Base-by-base conservation (phyloP, 1,140 invertebrate genomes). In the Sweltsa coloradensis region DNA sequence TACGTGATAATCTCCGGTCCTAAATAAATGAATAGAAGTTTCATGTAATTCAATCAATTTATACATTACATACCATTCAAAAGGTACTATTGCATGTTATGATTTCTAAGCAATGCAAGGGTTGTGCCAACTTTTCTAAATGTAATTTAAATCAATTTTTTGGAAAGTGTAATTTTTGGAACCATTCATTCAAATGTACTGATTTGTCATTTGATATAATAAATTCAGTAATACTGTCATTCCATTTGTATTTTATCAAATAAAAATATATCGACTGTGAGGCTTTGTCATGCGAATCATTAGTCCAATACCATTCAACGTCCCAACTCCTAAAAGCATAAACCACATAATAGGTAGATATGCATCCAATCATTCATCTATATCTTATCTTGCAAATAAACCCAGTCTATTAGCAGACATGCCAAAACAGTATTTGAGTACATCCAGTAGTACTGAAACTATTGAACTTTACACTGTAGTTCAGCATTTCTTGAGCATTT, bases 191-290 rank as follows among this genome's bases (percentile, higher is more conserved):
- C 11, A 11, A 22, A 22, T 40, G 21, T 40, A 23, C 24, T 23
- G 24, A 31, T 34, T 44, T 44, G 42, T 31, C 34, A 44, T 31
- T 26, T 31, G 22, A 7, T 27, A 44, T 42, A 22, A 21, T 44
- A 14, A 31, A 19, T n/a, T n/a, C n/a, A n/a, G n/a, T n/a, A n/a
- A 31, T 21, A 19, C 5, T 44, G 42, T 44, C 42, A 44, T 44
- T 44, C 42, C 42, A 44, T 44, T 44, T 44, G 42, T 44, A 44
- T 44, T 44, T 44, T 44, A 44, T 44, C 27, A 44, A 29, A 44
- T 29, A 44, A 29, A 44, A 44, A 44, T 16, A 19, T 7, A 44
- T n/a, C 27, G 29, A 1, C 13, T 31, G 29, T 13, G 16, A 18
- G 6, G 14, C 6, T 18, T 37, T 3, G 14, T 37, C 34, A 37